Evolutionary conservation across 2,888 invertebrate genomes (phyloP).

Genomic region (Leucophora obtusa): DNA sequence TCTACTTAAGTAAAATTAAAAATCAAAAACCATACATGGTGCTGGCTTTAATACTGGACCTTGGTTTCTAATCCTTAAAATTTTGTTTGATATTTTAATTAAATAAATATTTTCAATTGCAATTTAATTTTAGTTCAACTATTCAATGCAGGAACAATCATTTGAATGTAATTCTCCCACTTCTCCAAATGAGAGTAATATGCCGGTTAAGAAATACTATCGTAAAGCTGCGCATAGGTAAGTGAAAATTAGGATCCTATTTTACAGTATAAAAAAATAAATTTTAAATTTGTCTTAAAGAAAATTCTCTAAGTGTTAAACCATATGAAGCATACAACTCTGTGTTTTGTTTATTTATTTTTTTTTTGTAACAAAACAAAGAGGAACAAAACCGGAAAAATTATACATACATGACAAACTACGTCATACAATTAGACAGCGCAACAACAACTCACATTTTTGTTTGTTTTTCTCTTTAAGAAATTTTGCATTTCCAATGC

Average conservation of each 20-base stretch:
- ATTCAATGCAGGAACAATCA: conserved; percentile 73
- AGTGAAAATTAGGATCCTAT: conserved; percentile 65
- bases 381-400: not conserved
- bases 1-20: no score
- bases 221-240: conserved; percentile 78
- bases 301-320: no score
- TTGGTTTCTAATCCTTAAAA: not conserved
- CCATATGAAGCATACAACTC: not conserved
- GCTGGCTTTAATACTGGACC: no score
- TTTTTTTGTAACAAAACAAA: not conserved
- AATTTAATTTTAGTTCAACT: conserved; percentile 76
- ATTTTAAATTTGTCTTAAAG: no score
- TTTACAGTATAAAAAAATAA: no score
- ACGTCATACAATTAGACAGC: not conserved
- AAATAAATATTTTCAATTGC: not conserved
- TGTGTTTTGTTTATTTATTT: not conserved
- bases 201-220: conserved; percentile 76
- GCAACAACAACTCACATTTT: no score
- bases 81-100: not conserved
- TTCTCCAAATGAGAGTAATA: conserved; percentile 72
- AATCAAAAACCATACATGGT: no score
- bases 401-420: not conserved
- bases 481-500: no score
- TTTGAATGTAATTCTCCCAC: conserved; percentile 69
- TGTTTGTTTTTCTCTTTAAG: no score